Evolutionary conservation across 2,888 invertebrate species (phyloP).

Genomic region (Trypoxylon attenuatum): DNA sequence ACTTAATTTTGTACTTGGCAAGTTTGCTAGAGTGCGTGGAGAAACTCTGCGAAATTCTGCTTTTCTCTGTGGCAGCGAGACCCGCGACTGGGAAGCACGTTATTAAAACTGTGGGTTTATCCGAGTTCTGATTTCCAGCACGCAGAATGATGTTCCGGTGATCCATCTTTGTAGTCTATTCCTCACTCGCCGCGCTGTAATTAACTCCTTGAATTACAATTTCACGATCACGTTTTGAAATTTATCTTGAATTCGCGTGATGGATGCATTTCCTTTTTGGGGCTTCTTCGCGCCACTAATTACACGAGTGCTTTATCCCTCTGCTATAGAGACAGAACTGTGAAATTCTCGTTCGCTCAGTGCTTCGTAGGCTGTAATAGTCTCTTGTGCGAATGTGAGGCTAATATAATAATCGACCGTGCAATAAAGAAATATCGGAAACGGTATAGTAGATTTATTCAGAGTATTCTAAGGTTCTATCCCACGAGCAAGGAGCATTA

Average conservation of each 20-base stretch:
- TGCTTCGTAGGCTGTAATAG: no score
- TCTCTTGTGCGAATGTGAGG: no score
- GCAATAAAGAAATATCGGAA: no score
- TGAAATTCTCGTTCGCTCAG: no score
- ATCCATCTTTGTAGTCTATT: slow-evolving; percentile 26
- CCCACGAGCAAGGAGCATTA: background rate
- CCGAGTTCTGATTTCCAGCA: background rate
- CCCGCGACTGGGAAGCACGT: background rate
- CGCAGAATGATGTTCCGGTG: slow-evolving; percentile 17
- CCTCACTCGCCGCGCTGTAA: slow-evolving; percentile 16
- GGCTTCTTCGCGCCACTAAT: slow-evolving; percentile 14
- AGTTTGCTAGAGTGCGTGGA: no score
- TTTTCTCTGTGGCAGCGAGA: background rate
- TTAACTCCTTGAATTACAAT: slow-evolving; percentile 23
- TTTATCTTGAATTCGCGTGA: slow-evolving; percentile 35
- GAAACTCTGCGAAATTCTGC: slow-evolving; percentile 1
- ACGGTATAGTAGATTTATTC: no score
- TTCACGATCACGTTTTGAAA: slow-evolving; percentile 21
- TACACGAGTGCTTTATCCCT: slow-evolving; percentile 7
- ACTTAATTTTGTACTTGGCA: no score
- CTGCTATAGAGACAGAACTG: no score
- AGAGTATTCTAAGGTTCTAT: no score
- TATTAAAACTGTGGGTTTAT: slow-evolving; percentile 16
- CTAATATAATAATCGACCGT: no score
- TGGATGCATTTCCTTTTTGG: slow-evolving; percentile 30